A percentile compares a stretch with the other conserved stretches of the same genome.
These are phyloP conservation scores for Ispidina lecontei DNA, from an alignment of 2,797 vertebrate species.

Conservation along the genomic window DNA sequence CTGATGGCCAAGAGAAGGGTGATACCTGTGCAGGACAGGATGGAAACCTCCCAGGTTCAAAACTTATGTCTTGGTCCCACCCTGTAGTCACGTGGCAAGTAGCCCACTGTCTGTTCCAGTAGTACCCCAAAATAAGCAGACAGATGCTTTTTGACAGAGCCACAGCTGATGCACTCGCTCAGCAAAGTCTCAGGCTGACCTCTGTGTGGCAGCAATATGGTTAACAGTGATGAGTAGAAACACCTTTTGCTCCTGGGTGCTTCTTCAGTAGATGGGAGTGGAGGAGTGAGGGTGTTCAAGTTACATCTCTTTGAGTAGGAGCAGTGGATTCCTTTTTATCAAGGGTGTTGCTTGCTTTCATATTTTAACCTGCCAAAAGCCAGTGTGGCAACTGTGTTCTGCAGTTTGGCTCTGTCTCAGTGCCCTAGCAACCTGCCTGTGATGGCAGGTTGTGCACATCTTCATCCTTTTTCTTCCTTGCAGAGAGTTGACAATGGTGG, in stretches of 20 bases:
- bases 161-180: not conserved
- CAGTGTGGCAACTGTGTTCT: not conserved
- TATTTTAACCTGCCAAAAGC: not conserved
- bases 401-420: not conserved
- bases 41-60: not conserved
- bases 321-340: not conserved
- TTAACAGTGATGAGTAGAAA: not conserved
- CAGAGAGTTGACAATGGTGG: not conserved
- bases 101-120: not conserved
- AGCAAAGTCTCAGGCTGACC: not conserved
- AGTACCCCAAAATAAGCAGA: not conserved
- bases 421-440: not conserved
- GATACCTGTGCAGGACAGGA: not conserved
- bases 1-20: not conserved
- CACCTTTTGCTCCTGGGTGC: not conserved
- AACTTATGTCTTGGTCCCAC: accelerated
- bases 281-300: not conserved
- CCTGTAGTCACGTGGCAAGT: not conserved
- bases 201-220: not conserved
- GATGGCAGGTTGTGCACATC: not conserved
- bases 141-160: not conserved
- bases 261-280: not conserved
- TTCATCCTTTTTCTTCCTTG: not conserved
- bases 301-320: not conserved
- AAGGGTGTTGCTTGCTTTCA: not conserved